phyloP scores from a whole-genome alignment of 1,140 invertebrate species.

The Panagrolaimus sp. region DNA sequence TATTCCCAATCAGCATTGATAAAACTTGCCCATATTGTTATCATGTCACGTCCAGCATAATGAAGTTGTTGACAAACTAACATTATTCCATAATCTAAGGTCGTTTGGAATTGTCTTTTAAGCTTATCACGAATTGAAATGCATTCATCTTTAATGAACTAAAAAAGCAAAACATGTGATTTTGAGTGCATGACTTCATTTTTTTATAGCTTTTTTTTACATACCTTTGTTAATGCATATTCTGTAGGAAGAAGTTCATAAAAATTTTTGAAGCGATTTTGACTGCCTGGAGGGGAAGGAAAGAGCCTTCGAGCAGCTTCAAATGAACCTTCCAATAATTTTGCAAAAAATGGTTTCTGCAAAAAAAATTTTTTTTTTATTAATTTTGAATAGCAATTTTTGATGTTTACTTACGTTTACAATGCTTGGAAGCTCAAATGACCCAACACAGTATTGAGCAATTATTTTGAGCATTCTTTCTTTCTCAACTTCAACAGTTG shows the following conservation, averaged over 20 bases:
- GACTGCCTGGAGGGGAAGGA: background rate
- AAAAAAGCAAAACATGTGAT: constrained; percentile 6
- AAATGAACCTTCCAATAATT: background rate
- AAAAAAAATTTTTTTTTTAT: background rate
- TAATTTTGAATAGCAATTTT: background rate
- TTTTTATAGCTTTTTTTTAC: background rate
- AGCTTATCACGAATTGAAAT: background rate
- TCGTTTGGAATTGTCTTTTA: background rate
- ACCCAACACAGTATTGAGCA: constrained; percentile 10
- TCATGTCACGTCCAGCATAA: constrained; percentile 2
- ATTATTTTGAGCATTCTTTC: background rate
- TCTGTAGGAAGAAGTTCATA: constrained; percentile 5
- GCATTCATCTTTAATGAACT: constrained; percentile 9
- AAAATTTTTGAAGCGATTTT: background rate
- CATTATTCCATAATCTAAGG: constrained; percentile 10
- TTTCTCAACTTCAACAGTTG: background rate
- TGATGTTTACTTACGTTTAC: background rate
- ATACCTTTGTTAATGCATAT: constrained; percentile 5
- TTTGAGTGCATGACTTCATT: background rate
- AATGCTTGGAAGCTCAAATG: constrained; percentile 14
- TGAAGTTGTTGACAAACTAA: constrained; percentile 1
- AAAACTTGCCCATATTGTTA: constrained; percentile 15
- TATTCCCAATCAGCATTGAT: constrained; percentile 15
- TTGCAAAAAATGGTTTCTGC: constrained; percentile 5
- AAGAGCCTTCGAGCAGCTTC: background rate